Evolutionary conservation across 2,888 invertebrate species (phyloP).

Genomic region (Tyria jacobaeae): DNA sequence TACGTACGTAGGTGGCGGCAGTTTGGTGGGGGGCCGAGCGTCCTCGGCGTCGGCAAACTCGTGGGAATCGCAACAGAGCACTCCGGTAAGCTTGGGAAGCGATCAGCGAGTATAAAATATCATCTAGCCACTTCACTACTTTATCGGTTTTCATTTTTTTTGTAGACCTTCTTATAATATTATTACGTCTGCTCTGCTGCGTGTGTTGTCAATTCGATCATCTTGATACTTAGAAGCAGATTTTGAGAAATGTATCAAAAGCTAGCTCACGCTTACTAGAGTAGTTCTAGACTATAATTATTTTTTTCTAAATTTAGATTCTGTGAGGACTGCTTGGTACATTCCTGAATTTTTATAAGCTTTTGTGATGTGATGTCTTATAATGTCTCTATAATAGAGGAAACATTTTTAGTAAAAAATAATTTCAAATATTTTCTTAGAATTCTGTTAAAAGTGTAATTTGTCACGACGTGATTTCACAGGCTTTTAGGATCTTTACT

Average conservation of each 20-base stretch:
- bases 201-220: slow-evolving; percentile 82
- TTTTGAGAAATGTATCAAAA: slow-evolving; percentile 78
- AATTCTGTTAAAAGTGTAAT: slow-evolving; percentile 46
- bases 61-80: slow-evolving; percentile 80
- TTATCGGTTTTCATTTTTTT: slow-evolving; percentile 82
- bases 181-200: slow-evolving; percentile 85
- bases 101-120: slow-evolving; percentile 67
- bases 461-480: slow-evolving; percentile 49
- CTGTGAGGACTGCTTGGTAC: slow-evolving; percentile 65
- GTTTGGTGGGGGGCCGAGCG: slow-evolving; percentile 77
- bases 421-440: slow-evolving; percentile 55
- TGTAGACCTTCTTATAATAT: slow-evolving; percentile 77
- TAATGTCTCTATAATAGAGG: slow-evolving; percentile 65
- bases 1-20: slow-evolving; percentile 84
- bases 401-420: slow-evolving; percentile 51
- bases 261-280: slow-evolving; percentile 14
- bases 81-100: slow-evolving; percentile 82
- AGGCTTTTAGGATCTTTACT: slow-evolving; percentile 49
- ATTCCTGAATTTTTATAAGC: slow-evolving; percentile 77
- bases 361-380: slow-evolving; percentile 85
- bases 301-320: slow-evolving; percentile 6
- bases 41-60: slow-evolving; percentile 71
- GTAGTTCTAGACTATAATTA: not conserved
- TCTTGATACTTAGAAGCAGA: slow-evolving; percentile 80
- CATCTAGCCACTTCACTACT: slow-evolving; percentile 77